Evolutionary conservation across 2,113 vertebrate species (phyloP), one percentile per base, ranked within the genome.

Genomic region (Aldabrachelys gigantea): DNA sequence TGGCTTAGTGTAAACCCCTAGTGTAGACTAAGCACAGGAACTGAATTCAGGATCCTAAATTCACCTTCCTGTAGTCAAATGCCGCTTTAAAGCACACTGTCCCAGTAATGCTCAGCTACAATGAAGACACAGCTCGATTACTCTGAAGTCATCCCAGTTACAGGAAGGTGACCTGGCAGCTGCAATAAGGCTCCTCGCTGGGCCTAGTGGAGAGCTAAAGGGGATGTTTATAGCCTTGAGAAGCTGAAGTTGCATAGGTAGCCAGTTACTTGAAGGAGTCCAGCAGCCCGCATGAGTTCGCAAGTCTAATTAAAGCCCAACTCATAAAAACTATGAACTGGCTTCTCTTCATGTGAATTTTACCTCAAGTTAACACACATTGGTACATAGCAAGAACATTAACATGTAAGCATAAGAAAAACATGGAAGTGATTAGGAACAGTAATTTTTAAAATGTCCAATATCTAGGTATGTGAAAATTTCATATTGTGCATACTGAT

Each of bases 401-500:
- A n/a, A 69, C 35, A 69, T 69, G n/a, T 69, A 69, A 17, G 31
- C 7, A 4, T 69, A 69, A n/a, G 62, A 69, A n/a, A n/a, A 56
- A 52, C 3, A 0, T 4, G 10, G 53, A 65, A 90, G 84, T 1
- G 4, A 11, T 24, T 1, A 0, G 27, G 27, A 62, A 62, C 12
- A 62, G 12, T 31, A 31, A 14, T 31, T 62, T 59, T 12, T 3
- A 57, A 57, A 57, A 57, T 27, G 11, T 62, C 57, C 57, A 62
- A 31, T 29, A 62, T 13, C 27, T 62, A 29, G 27, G 57, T 31
- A 31, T 4, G 6, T 62, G 50, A n/a, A 57, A 44, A 38, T 8
- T 54, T 53, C 9, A 1, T 16, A 47, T 49, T 1, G 0, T 1
- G 1, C 52, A 8, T 53, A 25, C 79, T 78, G 47, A 13, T 0